phyloP scores from a whole-genome alignment of 2,113 vertebrate genomes.

The Hemibagrus wyckioides region DNA sequence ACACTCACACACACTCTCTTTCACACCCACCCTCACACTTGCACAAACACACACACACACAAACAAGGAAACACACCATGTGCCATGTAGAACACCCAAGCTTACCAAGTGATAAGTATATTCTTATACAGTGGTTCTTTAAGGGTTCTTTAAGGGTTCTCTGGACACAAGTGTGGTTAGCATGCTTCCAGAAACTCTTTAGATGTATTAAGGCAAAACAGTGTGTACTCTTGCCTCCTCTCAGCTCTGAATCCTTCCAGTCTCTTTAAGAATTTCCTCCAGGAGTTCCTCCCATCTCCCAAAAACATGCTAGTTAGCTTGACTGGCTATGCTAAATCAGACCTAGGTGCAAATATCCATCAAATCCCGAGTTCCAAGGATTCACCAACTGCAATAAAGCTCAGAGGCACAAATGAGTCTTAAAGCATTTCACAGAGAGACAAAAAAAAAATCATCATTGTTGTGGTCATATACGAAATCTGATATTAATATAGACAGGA shows the following conservation, averaged over 20 bases:
- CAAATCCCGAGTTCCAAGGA: background rate
- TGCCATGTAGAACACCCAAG: background rate
- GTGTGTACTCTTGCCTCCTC: background rate
- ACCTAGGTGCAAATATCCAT: background rate
- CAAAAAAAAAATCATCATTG: no score
- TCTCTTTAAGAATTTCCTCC: background rate
- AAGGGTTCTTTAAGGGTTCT: background rate
- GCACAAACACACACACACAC: no score
- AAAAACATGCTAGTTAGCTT: background rate
- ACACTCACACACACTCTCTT: background rate
- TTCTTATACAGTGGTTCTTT: background rate
- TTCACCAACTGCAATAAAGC: background rate
- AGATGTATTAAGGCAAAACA: background rate
- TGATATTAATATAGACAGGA: no score
- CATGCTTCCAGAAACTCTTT: background rate
- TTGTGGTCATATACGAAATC: no score
- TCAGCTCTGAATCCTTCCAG: background rate
- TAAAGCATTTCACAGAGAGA: background rate
- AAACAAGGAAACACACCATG: background rate
- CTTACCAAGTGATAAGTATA: background rate
- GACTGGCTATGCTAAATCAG: background rate
- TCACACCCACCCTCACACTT: no score
- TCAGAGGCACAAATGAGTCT: background rate
- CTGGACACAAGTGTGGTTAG: background rate
- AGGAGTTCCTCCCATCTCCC: background rate